Conservation (phyloP, 1,140 invertebrate species). For the Pollicipes pollicipes region DNA sequence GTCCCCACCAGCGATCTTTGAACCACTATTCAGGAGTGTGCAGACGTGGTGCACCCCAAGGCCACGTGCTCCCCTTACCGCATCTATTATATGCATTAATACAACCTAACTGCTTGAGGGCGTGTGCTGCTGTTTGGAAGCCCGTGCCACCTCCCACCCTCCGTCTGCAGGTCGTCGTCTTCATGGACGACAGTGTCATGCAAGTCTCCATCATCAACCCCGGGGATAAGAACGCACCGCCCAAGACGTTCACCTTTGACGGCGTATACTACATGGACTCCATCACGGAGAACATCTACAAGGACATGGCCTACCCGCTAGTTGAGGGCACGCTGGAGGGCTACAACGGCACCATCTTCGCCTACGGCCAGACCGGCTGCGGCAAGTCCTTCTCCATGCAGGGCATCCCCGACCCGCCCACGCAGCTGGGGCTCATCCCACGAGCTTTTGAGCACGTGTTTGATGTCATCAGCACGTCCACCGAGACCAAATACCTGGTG, state of each 20-base stretch:
- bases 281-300: slow-evolving; percentile 46
- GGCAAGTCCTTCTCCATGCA: slow-evolving; percentile 41
- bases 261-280: slow-evolving; percentile 41
- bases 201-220: slow-evolving; percentile 40
- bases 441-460: slow-evolving; percentile 79
- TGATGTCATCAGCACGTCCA: slow-evolving; percentile 67
- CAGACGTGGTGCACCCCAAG: too few species aligned
- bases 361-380: slow-evolving; percentile 74
- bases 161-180: slow-evolving; percentile 42
- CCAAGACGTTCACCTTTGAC: slow-evolving; percentile 59
- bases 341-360: slow-evolving; percentile 76
- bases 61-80: too few species aligned
- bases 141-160: too few species aligned
- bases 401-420: slow-evolving; percentile 31
- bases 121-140: too few species aligned
- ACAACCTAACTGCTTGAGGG: too few species aligned
- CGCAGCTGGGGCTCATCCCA: slow-evolving; percentile 58
- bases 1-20: too few species aligned
- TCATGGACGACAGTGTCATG: slow-evolving; percentile 40
- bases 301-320: slow-evolving; percentile 45
- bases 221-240: slow-evolving; percentile 35
- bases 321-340: slow-evolving; percentile 65
- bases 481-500: slow-evolving; percentile 58
- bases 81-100: too few species aligned
- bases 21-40: too few species aligned